Base-by-base conservation (phyloP, 2,113 vertebrate species). In the Corythoichthys haematopterus region DNA sequence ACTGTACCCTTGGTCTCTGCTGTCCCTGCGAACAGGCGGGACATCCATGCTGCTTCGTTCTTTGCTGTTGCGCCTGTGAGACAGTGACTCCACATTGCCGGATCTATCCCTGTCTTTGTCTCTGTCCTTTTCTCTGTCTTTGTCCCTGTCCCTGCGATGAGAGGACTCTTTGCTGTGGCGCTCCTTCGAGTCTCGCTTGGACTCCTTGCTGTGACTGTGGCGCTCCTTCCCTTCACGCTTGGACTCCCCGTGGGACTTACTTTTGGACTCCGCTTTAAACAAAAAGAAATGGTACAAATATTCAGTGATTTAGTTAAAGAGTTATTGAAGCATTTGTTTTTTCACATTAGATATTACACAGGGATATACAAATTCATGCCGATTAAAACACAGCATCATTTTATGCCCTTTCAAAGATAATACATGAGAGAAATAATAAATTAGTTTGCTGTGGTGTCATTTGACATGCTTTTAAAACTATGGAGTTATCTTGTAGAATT, bases 181-280 rank as follows among this genome's bases (percentile, higher is more conserved):
- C 40, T 91, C 89, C 80, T 92, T 92, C 35, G 88, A 86, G 3
- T 91, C 90, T 60, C 88, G 76, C 66, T 92, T 92, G 46, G 88
- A 89, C 43, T 92, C 91, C 72, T 92, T 91, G 79, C 84, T 79
- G 71, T 88, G 81, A 74, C 80, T 74, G 80, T 92, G 89, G 46
- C 89, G 86, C 58, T 91, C 89, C 66, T 92, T 92, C 45, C 87
- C 76, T 52, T 91, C 90, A 38, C 88, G 85, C 69, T 88, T 91
- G 36, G 88, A 90, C 53, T 92, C 91, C 59, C 81, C 74, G 74
- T 92, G 89, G 61, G 89, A 87, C 82, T 95, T 94, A 76, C 94
- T 92, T 91, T 97, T 99, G 70, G 94, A 88, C 71, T 99, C 97
- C 64, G 93, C 97, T 86, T 91, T 72, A 73, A 79, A 67, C 72